Evolutionary conservation across 2,113 vertebrate species (phyloP).

Genomic region (Prunella fulvescens): DNA sequence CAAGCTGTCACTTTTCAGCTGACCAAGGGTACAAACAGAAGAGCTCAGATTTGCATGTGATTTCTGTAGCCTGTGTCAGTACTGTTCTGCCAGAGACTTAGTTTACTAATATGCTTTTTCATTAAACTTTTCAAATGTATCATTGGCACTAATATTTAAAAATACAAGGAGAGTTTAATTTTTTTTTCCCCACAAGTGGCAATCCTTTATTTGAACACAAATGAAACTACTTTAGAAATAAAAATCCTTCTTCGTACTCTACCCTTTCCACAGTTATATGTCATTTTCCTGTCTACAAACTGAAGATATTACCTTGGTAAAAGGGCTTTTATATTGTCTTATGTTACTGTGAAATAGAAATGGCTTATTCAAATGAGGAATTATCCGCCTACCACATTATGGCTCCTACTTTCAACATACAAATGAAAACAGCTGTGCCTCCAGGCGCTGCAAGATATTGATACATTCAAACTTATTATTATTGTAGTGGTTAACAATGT

Average conservation of each 20-base stretch:
- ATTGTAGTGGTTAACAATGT: background rate
- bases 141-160: background rate
- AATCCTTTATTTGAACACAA: background rate
- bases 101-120: background rate
- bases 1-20: background rate
- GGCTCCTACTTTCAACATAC: background rate
- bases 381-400: background rate
- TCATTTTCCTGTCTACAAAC: background rate
- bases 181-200: background rate
- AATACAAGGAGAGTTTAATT: background rate
- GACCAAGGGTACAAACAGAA: background rate
- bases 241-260: background rate
- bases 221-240: background rate
- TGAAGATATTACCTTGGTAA: background rate
- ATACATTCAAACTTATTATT: background rate
- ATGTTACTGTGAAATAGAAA: background rate
- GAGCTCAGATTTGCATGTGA: background rate
- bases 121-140: background rate
- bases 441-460: background rate
- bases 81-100: background rate
- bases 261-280: background rate
- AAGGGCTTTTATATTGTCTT: constrained; percentile 5
- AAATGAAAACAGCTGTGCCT: background rate
- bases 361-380: constrained; percentile 33
- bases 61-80: background rate